Evolutionary conservation across 2,888 invertebrate species (phyloP), one percentile per base, ranked within the genome.

Genomic region (Acanthosepion esculentum): DNA sequence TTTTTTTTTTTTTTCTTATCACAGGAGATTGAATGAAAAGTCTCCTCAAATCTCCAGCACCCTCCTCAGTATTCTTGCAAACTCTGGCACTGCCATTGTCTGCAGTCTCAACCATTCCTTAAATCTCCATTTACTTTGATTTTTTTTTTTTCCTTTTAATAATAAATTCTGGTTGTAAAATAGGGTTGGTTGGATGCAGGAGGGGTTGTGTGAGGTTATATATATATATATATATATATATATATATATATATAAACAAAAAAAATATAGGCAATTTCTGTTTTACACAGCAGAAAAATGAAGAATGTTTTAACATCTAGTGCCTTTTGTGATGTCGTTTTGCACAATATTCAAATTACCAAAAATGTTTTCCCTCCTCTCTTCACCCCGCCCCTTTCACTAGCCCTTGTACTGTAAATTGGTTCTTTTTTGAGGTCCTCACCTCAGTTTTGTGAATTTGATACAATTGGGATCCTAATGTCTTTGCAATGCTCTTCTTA

Each of bases 301-400:
- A 59, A 20, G 23, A 59, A 59, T 78, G 12, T 78, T 78, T 78
- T 78, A n/a, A 78, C 78, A 78, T 78, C 78, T 78, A 78, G 78
- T 78, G 78, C 78, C 78, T 78, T 78, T 78, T 78, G 78, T 78
- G n/a, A 78, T 78, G 78, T 78, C 78, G 78, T 78, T 78, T 78
- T 78, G 78, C 78, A 78, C 78, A 78, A 78, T 78, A n/a, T 78
- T 33, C n/a, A 78, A 78, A n/a, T n/a, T 78, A 33, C 78, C 78
- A 78, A 78, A 78, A 78, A 78, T 78, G 78, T 78, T 78, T n/a
- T 78, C n/a, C n/a, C n/a, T 78, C 78, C 78, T n/a, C 29, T 18
- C 29, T n/a, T 78, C 78, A 29, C n/a, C n/a, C 2, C 26, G n/a
- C 26, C 10, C 29, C 78, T n/a, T n/a, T 78, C n/a, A 78, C 78